phyloP scores from a whole-genome alignment of 2,888 invertebrate species.

The Drosophila percnosoma region DNA sequence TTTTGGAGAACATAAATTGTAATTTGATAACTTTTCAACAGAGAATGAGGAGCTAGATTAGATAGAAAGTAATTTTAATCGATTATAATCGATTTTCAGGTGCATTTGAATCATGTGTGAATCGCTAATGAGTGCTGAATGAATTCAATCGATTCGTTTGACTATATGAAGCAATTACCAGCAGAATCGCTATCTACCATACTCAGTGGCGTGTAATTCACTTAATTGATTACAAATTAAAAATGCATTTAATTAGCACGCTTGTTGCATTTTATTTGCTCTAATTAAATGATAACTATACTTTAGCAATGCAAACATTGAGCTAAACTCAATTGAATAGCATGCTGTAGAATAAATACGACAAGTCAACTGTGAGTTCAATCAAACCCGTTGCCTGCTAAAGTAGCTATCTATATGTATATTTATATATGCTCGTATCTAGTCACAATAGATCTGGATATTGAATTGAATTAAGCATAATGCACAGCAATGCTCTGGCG shows the following conservation, averaged over 20 bases:
- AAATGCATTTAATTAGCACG: conserved; percentile 69
- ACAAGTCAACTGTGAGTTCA: conserved; percentile 15
- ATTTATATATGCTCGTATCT: neutral
- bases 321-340: conserved; percentile 45
- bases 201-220: conserved; percentile 43
- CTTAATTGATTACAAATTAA: conserved; percentile 77
- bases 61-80: neutral
- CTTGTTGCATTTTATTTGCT: conserved; percentile 63
- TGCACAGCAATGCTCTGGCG: neutral
- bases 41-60: neutral
- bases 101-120: neutral
- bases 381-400: conserved; percentile 28
- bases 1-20: neutral
- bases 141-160: conserved; percentile 1
- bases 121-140: neutral
- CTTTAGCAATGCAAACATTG: conserved; percentile 40
- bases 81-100: too few species aligned
- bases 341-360: conserved; percentile 11
- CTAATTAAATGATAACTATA: conserved; percentile 71
- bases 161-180: conserved; percentile 40
- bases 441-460: conserved; percentile 9
- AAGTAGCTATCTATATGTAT: neutral
- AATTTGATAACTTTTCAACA: neutral
- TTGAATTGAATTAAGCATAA: conserved; percentile 2
- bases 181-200: conserved; percentile 29